Conservation (phyloP, 2,888 invertebrate genomes). For the Spicauda simplicius region DNA sequence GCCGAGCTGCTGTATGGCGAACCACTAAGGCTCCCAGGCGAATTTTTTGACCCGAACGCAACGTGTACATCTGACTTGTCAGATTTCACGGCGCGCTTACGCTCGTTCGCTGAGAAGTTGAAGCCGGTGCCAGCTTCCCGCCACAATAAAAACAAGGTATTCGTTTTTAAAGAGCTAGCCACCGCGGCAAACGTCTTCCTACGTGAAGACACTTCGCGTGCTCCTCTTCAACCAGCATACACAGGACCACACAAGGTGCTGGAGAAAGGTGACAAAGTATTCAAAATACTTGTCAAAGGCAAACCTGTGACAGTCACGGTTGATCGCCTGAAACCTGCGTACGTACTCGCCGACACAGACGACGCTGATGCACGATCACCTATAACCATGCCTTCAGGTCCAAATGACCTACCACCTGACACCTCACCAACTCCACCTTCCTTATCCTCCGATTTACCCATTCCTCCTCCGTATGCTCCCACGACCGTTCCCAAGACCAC, state of each 20-base stretch:
- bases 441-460: background rate
- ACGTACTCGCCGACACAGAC: background rate
- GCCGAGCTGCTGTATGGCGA: constrained; percentile 46
- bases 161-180: constrained; percentile 45
- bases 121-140: constrained; percentile 37
- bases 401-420: background rate
- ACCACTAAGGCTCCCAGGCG: too few relatives aligned
- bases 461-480: background rate
- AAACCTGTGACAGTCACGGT: background rate
- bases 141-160: constrained; percentile 40
- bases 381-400: background rate
- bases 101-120: constrained; percentile 3
- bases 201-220: constrained; percentile 16
- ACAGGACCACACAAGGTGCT: constrained; percentile 5
- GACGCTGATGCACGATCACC: background rate
- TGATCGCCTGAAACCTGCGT: constrained; percentile 9
- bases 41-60: constrained; percentile 23
- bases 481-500: background rate
- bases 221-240: constrained; percentile 14
- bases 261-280: constrained; percentile 7
- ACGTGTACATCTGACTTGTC: constrained; percentile 23
- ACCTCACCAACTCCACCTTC: background rate
- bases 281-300: constrained; percentile 6
- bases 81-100: constrained; percentile 36
- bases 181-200: constrained; percentile 21